Evolutionary conservation across 2,113 vertebrate species (phyloP).

Genomic region (Eudyptes chrysolophus): DNA sequence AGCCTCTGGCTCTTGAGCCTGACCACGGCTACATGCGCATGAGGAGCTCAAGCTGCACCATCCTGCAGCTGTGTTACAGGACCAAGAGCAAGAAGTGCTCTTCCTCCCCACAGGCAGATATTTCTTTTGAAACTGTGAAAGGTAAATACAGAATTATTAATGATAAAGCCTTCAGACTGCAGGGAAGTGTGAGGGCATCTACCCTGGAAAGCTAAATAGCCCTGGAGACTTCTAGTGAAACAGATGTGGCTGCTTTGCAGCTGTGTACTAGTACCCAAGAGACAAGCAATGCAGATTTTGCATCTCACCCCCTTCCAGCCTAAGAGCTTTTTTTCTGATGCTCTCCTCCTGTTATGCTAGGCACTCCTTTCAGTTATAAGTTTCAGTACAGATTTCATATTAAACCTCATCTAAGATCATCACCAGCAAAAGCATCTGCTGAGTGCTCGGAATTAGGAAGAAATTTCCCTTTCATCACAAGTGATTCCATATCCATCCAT

Average conservation of each 20-base stretch:
- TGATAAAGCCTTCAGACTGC: background rate
- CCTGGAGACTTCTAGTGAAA: background rate
- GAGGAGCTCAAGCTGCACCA: background rate
- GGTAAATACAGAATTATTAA: background rate
- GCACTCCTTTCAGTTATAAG: background rate
- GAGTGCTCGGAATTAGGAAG: background rate
- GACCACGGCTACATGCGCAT: accelerated
- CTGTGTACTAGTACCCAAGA: background rate
- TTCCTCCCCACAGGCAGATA: background rate
- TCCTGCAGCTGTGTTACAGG: background rate
- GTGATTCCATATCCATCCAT: background rate
- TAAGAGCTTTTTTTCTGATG: background rate
- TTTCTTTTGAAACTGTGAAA: background rate
- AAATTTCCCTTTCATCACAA: background rate
- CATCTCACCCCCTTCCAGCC: background rate
- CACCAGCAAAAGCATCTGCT: background rate
- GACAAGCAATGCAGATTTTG: background rate
- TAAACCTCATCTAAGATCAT: background rate
- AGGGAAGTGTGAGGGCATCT: background rate
- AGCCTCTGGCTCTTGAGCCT: background rate
- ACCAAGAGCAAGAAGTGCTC: background rate
- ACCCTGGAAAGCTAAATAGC: background rate
- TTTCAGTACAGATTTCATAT: background rate
- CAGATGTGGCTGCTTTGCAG: background rate
- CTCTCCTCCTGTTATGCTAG: background rate